Base-by-base conservation (phyloP, 1,140 invertebrate genomes). In the Panagrolaimus sp. region DNA sequence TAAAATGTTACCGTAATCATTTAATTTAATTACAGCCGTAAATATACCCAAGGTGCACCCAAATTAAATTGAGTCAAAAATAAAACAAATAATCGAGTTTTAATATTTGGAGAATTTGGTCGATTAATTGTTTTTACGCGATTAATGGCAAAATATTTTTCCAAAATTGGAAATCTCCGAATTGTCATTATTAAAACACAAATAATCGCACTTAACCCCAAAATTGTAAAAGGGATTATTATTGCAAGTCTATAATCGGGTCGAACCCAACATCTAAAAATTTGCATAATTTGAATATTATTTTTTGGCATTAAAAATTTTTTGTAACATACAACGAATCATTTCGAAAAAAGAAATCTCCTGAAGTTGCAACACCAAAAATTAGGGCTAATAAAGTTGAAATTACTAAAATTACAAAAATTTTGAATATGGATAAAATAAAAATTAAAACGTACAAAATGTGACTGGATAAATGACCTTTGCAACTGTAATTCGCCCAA, bases 161-260 rank as follows among this genome's bases (percentile, higher is more conserved):
- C 63, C 24, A 26, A 28, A 69, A 45, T 2, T 74, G 72, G 72
- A 66, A 74, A 74, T 7, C 75, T 43, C 28, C 67, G 66, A 32
- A 65, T 65, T 10, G 63, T 67, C 28, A 74, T 67, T 21, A 74
- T 44, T 43, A 63, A 45, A 9, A 65, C 32, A 52, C 70, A 74
- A 0, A 73, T n/a, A n/a, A 74, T 32, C 0, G 63, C 67, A 58
- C 68, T 74, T 3, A 73, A 38, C 4, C 75, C 26, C 0, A 74
- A 55, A 6, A 74, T 15, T 26, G 71, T 66, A 12, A 69, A 32
- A 24, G 73, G 73, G 32, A 74, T 63, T 15, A 73, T 64, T 15
- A 74, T 66, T 7, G 73, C 73, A 7, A 48, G 47, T 14, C 70
- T 43, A 55, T 74, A 66, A 26, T 65, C 67, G 24, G 73, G 67